Base-by-base conservation (phyloP, 2,888 invertebrate species). In the Pristionchus exspectatus region DNA sequence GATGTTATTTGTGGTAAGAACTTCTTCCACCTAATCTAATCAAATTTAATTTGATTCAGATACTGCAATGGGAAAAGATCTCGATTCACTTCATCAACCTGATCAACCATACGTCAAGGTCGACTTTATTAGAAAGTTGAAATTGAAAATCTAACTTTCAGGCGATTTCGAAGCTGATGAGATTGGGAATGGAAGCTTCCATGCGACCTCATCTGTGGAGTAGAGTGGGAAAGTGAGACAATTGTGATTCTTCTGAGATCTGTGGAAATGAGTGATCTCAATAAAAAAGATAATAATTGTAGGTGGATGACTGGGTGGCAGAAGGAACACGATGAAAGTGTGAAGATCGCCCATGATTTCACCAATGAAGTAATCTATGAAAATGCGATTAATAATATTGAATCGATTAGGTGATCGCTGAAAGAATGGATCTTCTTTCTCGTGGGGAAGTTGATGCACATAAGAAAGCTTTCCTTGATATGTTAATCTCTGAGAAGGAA, bases 61-160 rank as follows among this genome's bases (percentile, higher is more conserved):
- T 18, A 38, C 86, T 24, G 86, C 86, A 24, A 86, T 86, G 86
- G 86, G 63, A 9, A 86, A 86, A 24, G 63, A 86, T 10, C 86
- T 86, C 33, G 66, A 86, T 24, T 86, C 86, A 12, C 86, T 44
- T 9, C 86, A 86, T 24, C 12, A 66, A 21, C 86, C 86, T 30
- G 66, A 86, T 33, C 86, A 86, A n/a, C 86, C 86, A 5, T 86
- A 86, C 18, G 86, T 86, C 63, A 63, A 86, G n/a, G 83, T 84
- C 18, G 18, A 50, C 9, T 50, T 50, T 10, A 12, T n/a, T 9
- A 63, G 44, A 50, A 50, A 50, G 9, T 50, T 50, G 44, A n/a
- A 63, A 21, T 63, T 63, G 14, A 24, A 18, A 1, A 33, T 2
- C 2, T 2, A 14, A 2, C 5, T 56, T 84, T 12, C 30, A 84